These are phyloP conservation scores for Danio aesculapii DNA, from an alignment of 2,797 vertebrate species.

Conservation along the genomic window DNA sequence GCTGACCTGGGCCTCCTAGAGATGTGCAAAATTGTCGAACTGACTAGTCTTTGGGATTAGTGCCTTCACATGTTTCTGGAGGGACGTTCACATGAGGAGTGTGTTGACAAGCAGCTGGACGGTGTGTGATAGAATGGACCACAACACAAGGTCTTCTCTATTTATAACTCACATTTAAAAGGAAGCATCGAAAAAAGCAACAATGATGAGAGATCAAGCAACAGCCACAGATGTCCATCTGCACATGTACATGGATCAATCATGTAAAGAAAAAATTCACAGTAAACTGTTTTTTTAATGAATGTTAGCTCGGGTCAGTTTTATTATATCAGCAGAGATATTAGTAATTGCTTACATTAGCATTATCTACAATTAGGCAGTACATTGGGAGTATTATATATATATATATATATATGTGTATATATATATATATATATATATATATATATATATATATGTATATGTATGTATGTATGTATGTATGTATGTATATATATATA, in stretches of 20 bases:
- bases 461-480: too few relatives aligned
- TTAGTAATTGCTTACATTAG: too few relatives aligned
- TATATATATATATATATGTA: too few relatives aligned
- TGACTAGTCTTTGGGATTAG: not conserved
- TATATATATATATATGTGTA: too few relatives aligned
- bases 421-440: too few relatives aligned
- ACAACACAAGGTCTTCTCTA: not conserved
- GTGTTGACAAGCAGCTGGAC: too few relatives aligned
- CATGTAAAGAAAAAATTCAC: not conserved
- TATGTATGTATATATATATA: too few relatives aligned
- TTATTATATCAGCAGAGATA: too few relatives aligned
- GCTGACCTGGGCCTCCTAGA: slow-evolving; percentile 30
- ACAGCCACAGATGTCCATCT: not conserved
- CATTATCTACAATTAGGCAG: too few relatives aligned
- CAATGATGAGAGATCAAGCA: not conserved
- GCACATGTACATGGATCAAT: not conserved
- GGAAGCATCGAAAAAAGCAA: not conserved
- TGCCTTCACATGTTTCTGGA: not conserved
- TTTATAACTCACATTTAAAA: not conserved
- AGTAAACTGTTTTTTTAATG: too few relatives aligned
- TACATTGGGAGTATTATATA: too few relatives aligned
- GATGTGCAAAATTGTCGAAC: not conserved
- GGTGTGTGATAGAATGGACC: not conserved
- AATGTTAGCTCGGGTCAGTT: too few relatives aligned
- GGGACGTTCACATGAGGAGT: not conserved